These are phyloP conservation scores for Plumapathes pennacea DNA, from an alignment of 92 coral and sea anemone genomes.

Conservation along the genomic window DNA sequence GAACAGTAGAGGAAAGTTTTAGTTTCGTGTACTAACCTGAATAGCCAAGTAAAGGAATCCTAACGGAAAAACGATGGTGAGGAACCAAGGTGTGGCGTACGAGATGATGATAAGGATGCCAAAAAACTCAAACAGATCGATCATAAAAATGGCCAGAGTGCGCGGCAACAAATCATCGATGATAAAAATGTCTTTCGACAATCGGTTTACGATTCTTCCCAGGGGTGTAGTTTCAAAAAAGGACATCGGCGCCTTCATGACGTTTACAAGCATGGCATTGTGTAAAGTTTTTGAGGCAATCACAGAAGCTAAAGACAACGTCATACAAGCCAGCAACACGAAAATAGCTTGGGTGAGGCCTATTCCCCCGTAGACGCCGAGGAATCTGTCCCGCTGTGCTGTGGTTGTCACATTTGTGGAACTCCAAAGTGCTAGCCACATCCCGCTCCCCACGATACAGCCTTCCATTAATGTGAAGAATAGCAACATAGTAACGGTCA, in stretches of 20 bases:
- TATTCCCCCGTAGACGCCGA: slow-evolving; percentile 70
- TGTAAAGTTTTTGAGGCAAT: slow-evolving; percentile 64
- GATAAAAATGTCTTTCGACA: slow-evolving; percentile 60
- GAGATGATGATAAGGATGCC: slow-evolving; percentile 70
- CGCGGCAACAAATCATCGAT: slow-evolving; percentile 71
- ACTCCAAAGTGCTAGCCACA: slow-evolving; percentile 88
- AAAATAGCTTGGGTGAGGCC: slow-evolving; percentile 63
- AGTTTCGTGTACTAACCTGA: slow-evolving; percentile 74
- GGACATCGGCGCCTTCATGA: slow-evolving; percentile 68
- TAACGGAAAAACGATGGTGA: slow-evolving; percentile 62
- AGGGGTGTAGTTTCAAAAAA: slow-evolving; percentile 80
- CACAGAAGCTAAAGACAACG: slow-evolving; percentile 51
- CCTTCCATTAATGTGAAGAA: slow-evolving; percentile 38
- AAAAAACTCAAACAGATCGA: slow-evolving; percentile 33
- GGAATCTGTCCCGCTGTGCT: slow-evolving; percentile 54
- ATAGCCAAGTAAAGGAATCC: slow-evolving; percentile 50
- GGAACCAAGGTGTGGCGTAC: slow-evolving; percentile 76
- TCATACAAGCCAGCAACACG: slow-evolving; percentile 20
- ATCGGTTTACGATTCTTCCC: slow-evolving; percentile 77
- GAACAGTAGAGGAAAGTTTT: too few species aligned
- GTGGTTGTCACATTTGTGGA: slow-evolving; percentile 69
- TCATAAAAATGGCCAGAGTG: slow-evolving; percentile 46
- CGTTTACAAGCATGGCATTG: slow-evolving; percentile 47
- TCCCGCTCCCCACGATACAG: slow-evolving; percentile 55
- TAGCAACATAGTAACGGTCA: slow-evolving; percentile 15